A percentile compares a stretch with the other conserved stretches of the same genome.
Evolutionary conservation across 2,797 vertebrate genomes (phyloP).

Genomic region (Adelosebastes latens): DNA sequence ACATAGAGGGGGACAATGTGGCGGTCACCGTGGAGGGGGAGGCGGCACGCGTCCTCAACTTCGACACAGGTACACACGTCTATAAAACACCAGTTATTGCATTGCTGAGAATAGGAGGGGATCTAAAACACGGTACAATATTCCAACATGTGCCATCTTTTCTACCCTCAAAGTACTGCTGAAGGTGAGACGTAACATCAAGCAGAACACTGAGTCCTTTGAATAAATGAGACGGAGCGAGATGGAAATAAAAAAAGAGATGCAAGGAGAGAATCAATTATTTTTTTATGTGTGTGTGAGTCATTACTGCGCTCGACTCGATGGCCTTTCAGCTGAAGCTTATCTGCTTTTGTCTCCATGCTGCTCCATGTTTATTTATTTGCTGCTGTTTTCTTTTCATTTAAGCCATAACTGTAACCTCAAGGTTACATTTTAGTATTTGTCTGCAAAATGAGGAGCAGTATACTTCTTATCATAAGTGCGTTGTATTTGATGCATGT

Average conservation of each 20-base stretch:
- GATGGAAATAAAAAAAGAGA: slow-evolving; percentile 5
- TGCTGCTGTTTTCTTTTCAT: neutral
- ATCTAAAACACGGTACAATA: neutral
- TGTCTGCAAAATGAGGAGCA: neutral
- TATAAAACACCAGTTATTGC: neutral
- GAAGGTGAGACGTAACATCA: slow-evolving; percentile 4
- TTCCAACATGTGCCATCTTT: neutral
- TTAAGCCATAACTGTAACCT: neutral
- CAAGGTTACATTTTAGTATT: neutral
- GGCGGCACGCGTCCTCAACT: slow-evolving; percentile 83
- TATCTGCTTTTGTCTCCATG: slow-evolving; percentile 15
- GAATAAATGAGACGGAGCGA: neutral
- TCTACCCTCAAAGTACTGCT: neutral
- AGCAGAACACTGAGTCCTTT: neutral
- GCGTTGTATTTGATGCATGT: neutral
- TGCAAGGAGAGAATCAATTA: neutral
- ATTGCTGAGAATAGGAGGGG: neutral
- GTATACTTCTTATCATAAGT: neutral
- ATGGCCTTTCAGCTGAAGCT: slow-evolving; percentile 23
- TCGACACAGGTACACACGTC: slow-evolving; percentile 79
- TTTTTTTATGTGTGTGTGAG: slow-evolving; percentile 34
- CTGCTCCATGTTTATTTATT: slow-evolving; percentile 28
- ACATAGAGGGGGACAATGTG: slow-evolving; percentile 82
- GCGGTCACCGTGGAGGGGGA: slow-evolving; percentile 85
- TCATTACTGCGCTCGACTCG: slow-evolving; percentile 37